phyloP scores from a whole-genome alignment of 1,140 invertebrate species.

The Drosophila pruinosa region DNA sequence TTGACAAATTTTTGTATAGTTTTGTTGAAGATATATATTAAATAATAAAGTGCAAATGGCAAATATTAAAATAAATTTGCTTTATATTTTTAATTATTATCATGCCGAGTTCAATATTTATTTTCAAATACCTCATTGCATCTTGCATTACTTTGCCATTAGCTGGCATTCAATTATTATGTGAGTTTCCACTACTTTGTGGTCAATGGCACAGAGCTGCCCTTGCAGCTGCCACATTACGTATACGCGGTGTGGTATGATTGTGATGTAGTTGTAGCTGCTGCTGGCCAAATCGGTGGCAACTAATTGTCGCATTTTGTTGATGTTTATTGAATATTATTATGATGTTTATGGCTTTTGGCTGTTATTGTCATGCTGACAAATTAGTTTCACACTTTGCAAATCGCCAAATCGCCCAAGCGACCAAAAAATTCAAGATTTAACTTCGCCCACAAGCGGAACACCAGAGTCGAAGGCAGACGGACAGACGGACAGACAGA shows the following conservation, averaged over 20 bases:
- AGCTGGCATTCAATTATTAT: no score
- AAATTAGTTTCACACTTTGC: slow-evolving; percentile 81
- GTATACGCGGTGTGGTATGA: slow-evolving; percentile 18
- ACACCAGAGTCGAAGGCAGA: not conserved
- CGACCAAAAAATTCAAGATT: not conserved
- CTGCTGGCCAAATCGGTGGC: slow-evolving; percentile 52
- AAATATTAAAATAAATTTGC: no score
- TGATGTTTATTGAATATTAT: slow-evolving; percentile 78
- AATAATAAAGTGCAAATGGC: no score
- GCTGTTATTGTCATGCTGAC: slow-evolving; percentile 77
- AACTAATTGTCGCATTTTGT: slow-evolving; percentile 74
- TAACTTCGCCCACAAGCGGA: slow-evolving; percentile 3
- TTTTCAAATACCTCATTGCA: no score
- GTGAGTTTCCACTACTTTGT: no score
- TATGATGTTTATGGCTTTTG: slow-evolving; percentile 79
- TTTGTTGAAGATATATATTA: no score
- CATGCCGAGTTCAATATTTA: no score
- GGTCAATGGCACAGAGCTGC: no score
- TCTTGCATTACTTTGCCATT: no score
- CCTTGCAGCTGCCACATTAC: slow-evolving; percentile 4
- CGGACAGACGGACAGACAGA: no score
- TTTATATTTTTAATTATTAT: no score
- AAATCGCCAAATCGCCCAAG: slow-evolving; percentile 44
- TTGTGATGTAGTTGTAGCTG: not conserved
- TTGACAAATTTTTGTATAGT: no score